Base-by-base conservation (phyloP, 2,888 invertebrate species). In the Poecilus cupreus region DNA sequence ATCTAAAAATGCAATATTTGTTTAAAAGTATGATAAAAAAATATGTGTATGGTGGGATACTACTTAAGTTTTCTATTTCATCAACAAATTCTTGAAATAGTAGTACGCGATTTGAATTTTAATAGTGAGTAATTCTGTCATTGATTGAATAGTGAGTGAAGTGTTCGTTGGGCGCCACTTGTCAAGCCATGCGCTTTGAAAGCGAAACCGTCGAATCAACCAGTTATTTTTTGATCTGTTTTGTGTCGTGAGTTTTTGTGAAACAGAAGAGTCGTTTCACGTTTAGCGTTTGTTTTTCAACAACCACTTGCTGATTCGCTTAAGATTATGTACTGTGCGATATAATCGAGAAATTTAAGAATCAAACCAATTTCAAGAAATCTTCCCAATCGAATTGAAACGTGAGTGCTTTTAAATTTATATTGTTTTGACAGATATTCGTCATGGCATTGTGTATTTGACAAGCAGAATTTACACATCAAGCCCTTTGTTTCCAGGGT, bases 141-240 rank as follows among this genome's bases (percentile, higher is more conserved):
- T 81, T 75, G 81, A 81, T 81, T 75, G 64, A 37, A 37, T 49
- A 79, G 16, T 22, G 18, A 57, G 24, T 64, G 0, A 75, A 32
- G 8, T 22, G 10, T 18, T 60, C 24, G 11, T n/a, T n/a, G 10
- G 81, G 81, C 81, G 75, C 81, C 75, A 74, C 75, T 64, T 64
- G 75, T 43, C 39, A 24, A 43, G 57, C 75, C 75, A 81, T 81
- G 81, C 81, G 81, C 81, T 77, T 54, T 68, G 51, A 79, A 79
- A 79, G 79, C 64, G 75, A 81, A 79, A 72, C 80, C 13, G 54
- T 72, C 80, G 78, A 78, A 81, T 81, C 81, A 74, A 43, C 46
- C 64, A 81, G 75, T 75, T 75, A 64, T 81, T 75, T 81, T 81
- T 81, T 81, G 80, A 70, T 78, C 78, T 79, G 68, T 70, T 64